Evolutionary conservation across 2,888 invertebrate species (phyloP), one percentile per base, ranked within the genome.

Genomic region (Limnephilus auricula): DNA sequence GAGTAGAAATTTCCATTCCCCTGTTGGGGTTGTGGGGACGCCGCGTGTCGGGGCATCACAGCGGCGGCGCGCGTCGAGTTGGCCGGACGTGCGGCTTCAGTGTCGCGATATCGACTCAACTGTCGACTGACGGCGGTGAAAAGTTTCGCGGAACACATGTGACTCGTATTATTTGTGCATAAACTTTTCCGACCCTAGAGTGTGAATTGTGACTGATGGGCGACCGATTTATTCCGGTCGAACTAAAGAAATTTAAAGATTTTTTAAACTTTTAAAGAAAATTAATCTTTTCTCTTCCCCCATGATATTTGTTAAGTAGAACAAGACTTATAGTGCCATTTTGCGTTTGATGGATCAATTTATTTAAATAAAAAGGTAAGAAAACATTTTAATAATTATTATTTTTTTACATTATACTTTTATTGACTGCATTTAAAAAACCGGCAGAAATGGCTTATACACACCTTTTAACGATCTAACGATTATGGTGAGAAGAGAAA

Each of bases 11-110:
- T 37, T 31, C 31, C 85, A 30, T 90, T 25, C 2, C 78, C 2
- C 6, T 25, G 79, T 9, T 25, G 25, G 65, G 25, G 78, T 79
- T 32, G 78, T 15, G 87, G 25, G 30, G 86, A 86, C 86, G 78
- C 87, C 87, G 65, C 87, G 79, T 88, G 87, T 34, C 78, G 87
- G 37, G 45, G 87, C 92, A 79, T 85, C 92, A 92, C 6, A 92
- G 92, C 92, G 92, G 79, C 92, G 92, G 90, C 91, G 92, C 92
- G 91, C 92, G 91, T 92, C 92, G 90, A 89, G 90, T 90, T 45
- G 50, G 90, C 37, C 92, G 92, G 92, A 89, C 92, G 92, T 86
- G 90, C 37, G 37, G 86, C 45, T 18, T 31, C 37, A 31, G 86
- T 86, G 85, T 50, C 45, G 18, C 32, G 45, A 12, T 45, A 30